These are phyloP conservation scores for Ophioninae sp. DNA, from an alignment of 2,888 invertebrate genomes.

Conservation along the genomic window DNA sequence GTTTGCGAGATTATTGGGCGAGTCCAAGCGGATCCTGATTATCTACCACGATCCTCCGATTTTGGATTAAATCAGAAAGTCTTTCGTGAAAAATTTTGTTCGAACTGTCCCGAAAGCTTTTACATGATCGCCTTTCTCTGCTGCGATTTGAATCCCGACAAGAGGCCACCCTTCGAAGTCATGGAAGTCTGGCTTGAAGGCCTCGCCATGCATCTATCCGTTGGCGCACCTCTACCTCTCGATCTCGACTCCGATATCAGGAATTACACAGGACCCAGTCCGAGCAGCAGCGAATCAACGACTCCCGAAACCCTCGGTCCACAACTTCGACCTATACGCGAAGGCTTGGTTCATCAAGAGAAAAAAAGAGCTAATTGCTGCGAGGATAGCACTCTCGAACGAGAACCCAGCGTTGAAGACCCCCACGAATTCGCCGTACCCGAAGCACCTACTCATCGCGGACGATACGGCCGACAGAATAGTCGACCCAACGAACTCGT, in stretches of 20 bases:
- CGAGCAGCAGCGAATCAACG: slow-evolving; percentile 84
- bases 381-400: slow-evolving; percentile 78
- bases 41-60: slow-evolving; percentile 93
- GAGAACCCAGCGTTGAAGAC: slow-evolving; percentile 70
- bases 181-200: slow-evolving; percentile 94
- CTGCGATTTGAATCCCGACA: slow-evolving; percentile 94
- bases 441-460: slow-evolving; percentile 65
- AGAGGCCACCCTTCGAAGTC: slow-evolving; percentile 94
- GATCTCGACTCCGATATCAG: slow-evolving; percentile 89
- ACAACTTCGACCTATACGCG: slow-evolving; percentile 83
- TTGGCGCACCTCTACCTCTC: slow-evolving; percentile 85
- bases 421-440: slow-evolving; percentile 66
- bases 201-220: slow-evolving; percentile 87
- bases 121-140: slow-evolving; percentile 94
- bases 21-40: slow-evolving; percentile 97
- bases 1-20: slow-evolving; percentile 98
- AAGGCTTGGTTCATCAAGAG: slow-evolving; percentile 81
- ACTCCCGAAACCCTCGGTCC: slow-evolving; percentile 84
- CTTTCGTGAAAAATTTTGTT: slow-evolving; percentile 93
- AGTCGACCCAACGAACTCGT: slow-evolving; percentile 68
- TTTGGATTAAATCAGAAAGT: slow-evolving; percentile 94
- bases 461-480: slow-evolving; percentile 72
- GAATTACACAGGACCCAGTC: slow-evolving; percentile 85
- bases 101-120: slow-evolving; percentile 92
- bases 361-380: slow-evolving; percentile 75